These are phyloP conservation scores for Rotaria sp. DNA, from an alignment of 2,888 invertebrate species.

Conservation along the genomic window DNA sequence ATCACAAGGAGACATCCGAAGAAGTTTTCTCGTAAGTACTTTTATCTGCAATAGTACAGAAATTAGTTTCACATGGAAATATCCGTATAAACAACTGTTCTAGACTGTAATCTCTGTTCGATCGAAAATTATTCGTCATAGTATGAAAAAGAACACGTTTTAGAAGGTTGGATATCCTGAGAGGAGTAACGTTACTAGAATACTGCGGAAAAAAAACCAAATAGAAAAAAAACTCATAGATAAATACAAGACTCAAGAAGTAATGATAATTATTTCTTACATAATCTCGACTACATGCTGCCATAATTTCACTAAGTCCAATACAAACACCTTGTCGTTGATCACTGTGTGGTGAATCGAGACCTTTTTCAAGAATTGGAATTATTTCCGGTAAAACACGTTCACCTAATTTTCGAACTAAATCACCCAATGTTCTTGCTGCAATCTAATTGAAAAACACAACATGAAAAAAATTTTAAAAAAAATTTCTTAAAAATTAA, in stretches of 20 bases:
- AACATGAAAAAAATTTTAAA: neutral
- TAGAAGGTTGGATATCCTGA: too few species aligned
- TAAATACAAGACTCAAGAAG: too few species aligned
- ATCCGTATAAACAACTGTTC: too few species aligned
- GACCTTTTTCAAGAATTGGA: conserved; percentile 85
- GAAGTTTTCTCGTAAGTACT: too few species aligned
- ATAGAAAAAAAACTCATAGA: neutral
- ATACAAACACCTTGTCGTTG: conserved; percentile 97
- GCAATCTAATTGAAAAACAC: conserved; percentile 1
- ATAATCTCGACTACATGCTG: conserved; percentile 79
- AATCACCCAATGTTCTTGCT: conserved; percentile 38
- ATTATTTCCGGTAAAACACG: conserved; percentile 83
- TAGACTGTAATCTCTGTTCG: too few species aligned
- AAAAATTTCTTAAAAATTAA: neutral
- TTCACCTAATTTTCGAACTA: conserved; percentile 40
- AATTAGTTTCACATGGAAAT: too few species aligned
- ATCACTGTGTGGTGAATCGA: conserved; percentile 81
- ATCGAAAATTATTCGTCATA: too few species aligned
- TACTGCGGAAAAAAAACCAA: too few species aligned
- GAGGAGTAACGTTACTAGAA: too few species aligned
- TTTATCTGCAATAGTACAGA: too few species aligned
- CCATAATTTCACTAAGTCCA: conserved; percentile 93
- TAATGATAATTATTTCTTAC: conserved; percentile 45
- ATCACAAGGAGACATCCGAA: too few species aligned
- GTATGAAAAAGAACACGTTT: too few species aligned